Base-by-base conservation (phyloP, 2,113 vertebrate species). In the Oncorhynchus tshawytscha region DNA sequence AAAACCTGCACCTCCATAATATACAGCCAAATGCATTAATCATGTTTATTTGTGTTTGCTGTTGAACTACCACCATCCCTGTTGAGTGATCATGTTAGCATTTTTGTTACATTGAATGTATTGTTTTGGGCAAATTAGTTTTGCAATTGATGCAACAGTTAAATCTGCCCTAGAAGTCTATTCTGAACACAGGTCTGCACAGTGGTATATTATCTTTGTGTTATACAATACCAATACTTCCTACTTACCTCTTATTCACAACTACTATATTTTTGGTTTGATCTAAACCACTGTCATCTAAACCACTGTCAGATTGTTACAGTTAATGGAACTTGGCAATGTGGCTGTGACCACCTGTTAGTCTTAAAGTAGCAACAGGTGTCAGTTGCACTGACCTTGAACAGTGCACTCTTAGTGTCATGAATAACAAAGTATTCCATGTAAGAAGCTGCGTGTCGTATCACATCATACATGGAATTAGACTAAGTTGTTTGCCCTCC, bases 301-400 rank as follows among this genome's bases (percentile, higher is more conserved):
- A 4, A 65, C 25, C 60, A 29, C 13, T 6, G 64, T 68, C 57
- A 67, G 74, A 69, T 76, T 76, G 69, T 75, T 84, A 76, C 71
- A 31, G 60, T 81, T 70, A 65, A 71, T 64, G 76, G 75, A 81
- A 80, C 73, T 72, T 86, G 81, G 84, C 86, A 79, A 71, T 72
- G 62, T 39, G 22, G 59, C 79, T 79, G 15, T 65, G 69, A 81
- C 83, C 89, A 88, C 80, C 91, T 89, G 86, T 89, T 82, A 69
- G 78, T 78, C 80, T 88, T 84, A 75, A 75, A 80, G 83, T 77
- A 80, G 69, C 83, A 77, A 31, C 71, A 76, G 71, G 69, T 75
- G 82, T 80, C 82, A 72, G 80, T 76, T 81, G 77, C 34, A 15
- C 71, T 80, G 79, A 85, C 83, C 78, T 81, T 86, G 84, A 79